phyloP scores from a whole-genome alignment of 2,797 vertebrate species.

The Macropus fuliginosus region DNA sequence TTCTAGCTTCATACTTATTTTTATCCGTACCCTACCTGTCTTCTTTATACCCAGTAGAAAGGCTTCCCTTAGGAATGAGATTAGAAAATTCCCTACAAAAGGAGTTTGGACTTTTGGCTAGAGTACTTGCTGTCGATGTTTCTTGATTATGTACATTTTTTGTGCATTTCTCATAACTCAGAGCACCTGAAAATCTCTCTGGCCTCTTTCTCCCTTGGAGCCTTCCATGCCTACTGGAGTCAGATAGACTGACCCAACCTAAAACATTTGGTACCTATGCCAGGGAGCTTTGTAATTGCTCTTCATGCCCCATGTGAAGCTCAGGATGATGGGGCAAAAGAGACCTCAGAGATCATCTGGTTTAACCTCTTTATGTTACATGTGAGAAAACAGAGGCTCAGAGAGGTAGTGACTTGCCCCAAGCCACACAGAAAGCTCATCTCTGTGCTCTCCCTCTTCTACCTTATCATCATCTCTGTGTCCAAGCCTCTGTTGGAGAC shows the following conservation, averaged over 20 bases:
- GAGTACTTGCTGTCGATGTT: background rate
- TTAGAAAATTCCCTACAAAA: background rate
- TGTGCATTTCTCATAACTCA: background rate
- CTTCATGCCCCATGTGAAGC: background rate
- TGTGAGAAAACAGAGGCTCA: constrained; percentile 11
- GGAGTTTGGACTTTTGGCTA: background rate
- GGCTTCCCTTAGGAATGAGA: background rate
- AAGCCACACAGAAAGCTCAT: background rate
- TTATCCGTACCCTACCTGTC: background rate
- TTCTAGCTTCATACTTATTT: background rate
- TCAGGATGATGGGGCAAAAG: background rate
- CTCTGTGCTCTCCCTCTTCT: background rate
- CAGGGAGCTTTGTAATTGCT: background rate
- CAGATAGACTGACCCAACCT: background rate
- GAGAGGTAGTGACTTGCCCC: constrained; percentile 31
- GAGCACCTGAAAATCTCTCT: background rate
- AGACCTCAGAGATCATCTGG: background rate
- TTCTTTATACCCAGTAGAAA: background rate
- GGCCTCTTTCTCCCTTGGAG: background rate
- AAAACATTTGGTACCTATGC: background rate
- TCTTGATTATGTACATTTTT: background rate
- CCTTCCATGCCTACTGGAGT: background rate
- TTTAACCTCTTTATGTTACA: background rate
- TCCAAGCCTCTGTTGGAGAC: background rate
- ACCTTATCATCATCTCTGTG: background rate